Base-by-base conservation (phyloP, 2,797 vertebrate species). In the Dendrocincla tyrannina region DNA sequence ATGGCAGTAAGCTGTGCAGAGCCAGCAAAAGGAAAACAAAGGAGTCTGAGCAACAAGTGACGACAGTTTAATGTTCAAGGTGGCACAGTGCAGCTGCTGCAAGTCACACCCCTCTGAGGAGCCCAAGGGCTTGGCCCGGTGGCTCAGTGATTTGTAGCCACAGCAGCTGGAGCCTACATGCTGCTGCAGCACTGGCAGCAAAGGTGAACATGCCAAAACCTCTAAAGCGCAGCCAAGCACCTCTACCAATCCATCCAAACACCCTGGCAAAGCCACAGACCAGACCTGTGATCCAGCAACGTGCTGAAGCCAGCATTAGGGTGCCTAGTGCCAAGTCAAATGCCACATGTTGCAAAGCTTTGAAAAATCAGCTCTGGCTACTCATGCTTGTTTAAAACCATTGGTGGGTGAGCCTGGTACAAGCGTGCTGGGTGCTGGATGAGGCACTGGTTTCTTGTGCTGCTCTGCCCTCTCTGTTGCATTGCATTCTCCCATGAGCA, bases 361-460 rank as follows among this genome's bases (percentile, higher is more conserved):
- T 76, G 49, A 52, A n/a, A 63, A 82, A 76, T 60, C 27, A 73
- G 25, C 23, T 79, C 67, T 76, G 52, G 56, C 44, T 59, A 39
- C 52, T 76, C 47, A 52, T 0, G 0, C 35, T 84, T 68, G 73
- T 46, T 88, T 68, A 53, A 68, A 91, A 62, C 15, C 0, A 0
- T 23, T 42, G n/a, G 13, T 68, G 46, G 17, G 17, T 81, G 86
- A 78, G 35, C 37, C n/a, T 58, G 15, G 17, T 44, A 58, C 1
- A 4, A n/a, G 30, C 0, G 0, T 41, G 35, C 24, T 4, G 32
- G 46, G 30, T 32, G 32, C 66, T 58, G 23, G 49, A 68, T 24
- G 15, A 88, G 53, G 49, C 0, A 0, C 19, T 5, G 5, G 49
- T 35, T 2, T 1, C 50, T 60, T 0, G 0, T 55, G 32, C 58